Percentiles rank a stretch among this genome's conserved stretches.
Conservation (phyloP, 2,797 vertebrate species). For the Mormyrops boulengeri region DNA sequence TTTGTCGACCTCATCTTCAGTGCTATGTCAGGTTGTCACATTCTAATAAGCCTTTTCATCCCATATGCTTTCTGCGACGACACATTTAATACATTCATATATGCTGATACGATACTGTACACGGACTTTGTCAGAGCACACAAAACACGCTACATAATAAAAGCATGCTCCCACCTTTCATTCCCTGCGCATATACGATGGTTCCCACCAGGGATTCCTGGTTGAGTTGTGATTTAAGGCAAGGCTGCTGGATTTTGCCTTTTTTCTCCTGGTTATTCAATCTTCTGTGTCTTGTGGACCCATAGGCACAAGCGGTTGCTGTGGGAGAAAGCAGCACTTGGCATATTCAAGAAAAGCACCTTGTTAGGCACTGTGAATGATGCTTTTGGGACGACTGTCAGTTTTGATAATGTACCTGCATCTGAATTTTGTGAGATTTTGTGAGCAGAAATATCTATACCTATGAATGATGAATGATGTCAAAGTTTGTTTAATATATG, state of each 20-base stretch:
- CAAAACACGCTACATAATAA: background rate
- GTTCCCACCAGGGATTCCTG: constrained; percentile 69
- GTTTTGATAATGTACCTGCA: background rate
- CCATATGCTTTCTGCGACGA: constrained; percentile 74
- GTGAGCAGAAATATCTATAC: background rate
- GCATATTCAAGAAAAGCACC: background rate
- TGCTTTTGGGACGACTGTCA: background rate
- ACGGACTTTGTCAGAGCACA: background rate
- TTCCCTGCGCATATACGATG: constrained; percentile 64
- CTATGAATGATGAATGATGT: background rate
- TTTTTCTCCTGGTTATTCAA: constrained; percentile 63
- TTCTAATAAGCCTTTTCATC: constrained; percentile 59
- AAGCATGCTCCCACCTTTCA: constrained; percentile 61
- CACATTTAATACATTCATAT: background rate
- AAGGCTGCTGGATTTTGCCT: constrained; percentile 53
- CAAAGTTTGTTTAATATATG: background rate
- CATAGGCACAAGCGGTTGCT: constrained; percentile 69
- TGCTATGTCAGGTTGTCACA: constrained; percentile 26
- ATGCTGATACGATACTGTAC: background rate
- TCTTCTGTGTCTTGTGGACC: constrained; percentile 77
- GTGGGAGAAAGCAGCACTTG: constrained; percentile 6
- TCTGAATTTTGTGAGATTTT: background rate
- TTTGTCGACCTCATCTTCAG: background rate
- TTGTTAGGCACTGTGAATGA: background rate
- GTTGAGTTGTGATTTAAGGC: constrained; percentile 58